Percentiles rank a stretch among this genome's conserved stretches.
phyloP scores from a whole-genome alignment of 2,113 vertebrate species.

The Otis tarda region DNA sequence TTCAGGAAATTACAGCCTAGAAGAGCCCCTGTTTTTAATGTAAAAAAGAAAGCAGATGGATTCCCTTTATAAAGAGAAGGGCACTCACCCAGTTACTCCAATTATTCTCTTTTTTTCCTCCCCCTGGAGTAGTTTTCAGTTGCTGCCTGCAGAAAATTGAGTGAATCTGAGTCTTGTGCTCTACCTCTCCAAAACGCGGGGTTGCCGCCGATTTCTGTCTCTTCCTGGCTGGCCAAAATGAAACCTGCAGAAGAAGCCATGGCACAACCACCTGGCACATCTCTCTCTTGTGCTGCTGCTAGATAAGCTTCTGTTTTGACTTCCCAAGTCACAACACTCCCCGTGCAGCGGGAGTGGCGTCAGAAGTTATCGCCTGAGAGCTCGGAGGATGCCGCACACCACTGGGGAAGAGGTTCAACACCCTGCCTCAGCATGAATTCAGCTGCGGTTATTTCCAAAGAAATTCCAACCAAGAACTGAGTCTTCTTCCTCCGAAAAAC shows the following conservation, averaged over 20 bases:
- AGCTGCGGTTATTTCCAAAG: not conserved
- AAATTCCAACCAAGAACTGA: not conserved
- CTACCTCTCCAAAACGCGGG: not conserved
- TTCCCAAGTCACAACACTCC: not conserved
- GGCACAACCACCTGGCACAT: not conserved
- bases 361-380: not conserved
- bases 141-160: not conserved
- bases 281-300: not conserved
- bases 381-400: not conserved
- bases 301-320: not conserved
- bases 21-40: not conserved
- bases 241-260: not conserved
- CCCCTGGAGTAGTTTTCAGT: not conserved
- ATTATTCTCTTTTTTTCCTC: not conserved
- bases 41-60: not conserved
- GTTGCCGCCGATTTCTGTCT: not conserved
- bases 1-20: not conserved
- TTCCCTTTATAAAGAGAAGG: not conserved
- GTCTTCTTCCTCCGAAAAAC: not conserved
- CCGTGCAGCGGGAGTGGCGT: rapidly evolving
- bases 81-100: not conserved
- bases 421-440: not conserved
- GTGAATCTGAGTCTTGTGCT: not conserved
- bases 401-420: not conserved
- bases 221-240: not conserved